Conservation (phyloP, 1,140 invertebrate species). For the Brachionus plicatilis region DNA sequence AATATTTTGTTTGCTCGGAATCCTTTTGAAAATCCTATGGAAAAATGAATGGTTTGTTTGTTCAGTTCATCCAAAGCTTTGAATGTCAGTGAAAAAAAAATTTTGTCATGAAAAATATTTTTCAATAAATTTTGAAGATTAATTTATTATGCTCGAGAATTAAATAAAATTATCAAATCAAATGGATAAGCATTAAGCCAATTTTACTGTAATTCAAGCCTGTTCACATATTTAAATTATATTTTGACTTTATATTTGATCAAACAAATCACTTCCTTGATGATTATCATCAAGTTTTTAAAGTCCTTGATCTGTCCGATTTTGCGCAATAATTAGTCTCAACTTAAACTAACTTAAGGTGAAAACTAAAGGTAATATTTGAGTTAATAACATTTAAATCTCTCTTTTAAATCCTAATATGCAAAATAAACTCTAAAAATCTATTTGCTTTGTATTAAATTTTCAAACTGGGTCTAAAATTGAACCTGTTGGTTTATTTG, state of each 20-base stretch:
- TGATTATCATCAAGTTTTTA: not conserved
- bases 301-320: not conserved
- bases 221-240: not conserved
- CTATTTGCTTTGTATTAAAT: not conserved
- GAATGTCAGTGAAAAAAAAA: not conserved
- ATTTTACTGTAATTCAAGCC: not conserved
- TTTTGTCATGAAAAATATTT: too few species aligned
- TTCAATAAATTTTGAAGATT: not conserved
- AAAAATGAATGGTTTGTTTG: not conserved
- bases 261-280: not conserved
- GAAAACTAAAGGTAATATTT: constrained; percentile 30
- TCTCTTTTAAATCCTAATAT: constrained; percentile 2
- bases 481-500: not conserved
- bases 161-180: not conserved
- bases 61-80: not conserved
- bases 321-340: not conserved
- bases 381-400: constrained; percentile 8
- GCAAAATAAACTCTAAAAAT: constrained; percentile 14
- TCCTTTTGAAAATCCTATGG: not conserved
- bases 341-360: not conserved
- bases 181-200: not conserved
- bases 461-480: not conserved
- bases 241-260: not conserved
- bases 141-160: not conserved
- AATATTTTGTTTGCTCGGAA: not conserved